These are phyloP conservation scores for Salarias fasciatus DNA, from an alignment of 2,797 vertebrate genomes.

Conservation along the genomic window DNA sequence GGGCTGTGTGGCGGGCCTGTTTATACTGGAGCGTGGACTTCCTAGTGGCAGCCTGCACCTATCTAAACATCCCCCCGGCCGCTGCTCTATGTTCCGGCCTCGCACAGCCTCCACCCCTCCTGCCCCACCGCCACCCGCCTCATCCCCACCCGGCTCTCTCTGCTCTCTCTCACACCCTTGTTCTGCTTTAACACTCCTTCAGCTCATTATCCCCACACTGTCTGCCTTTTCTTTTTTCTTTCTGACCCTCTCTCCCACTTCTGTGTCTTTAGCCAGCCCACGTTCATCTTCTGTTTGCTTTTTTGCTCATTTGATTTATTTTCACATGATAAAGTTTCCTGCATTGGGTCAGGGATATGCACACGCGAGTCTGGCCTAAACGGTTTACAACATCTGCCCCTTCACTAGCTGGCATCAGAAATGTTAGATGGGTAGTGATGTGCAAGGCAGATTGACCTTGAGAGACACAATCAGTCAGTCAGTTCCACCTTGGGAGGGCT, in stretches of 20 bases:
- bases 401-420: too few relatives aligned
- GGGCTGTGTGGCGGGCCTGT: conserved; percentile 87
- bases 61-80: conserved; percentile 88
- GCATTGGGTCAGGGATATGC: too few relatives aligned
- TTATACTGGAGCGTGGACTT: conserved; percentile 89
- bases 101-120: conserved; percentile 44
- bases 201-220: conserved; percentile 25
- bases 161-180: conserved; percentile 67
- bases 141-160: conserved; percentile 50
- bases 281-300: too few relatives aligned
- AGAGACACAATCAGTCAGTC: too few relatives aligned
- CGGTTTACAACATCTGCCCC: too few relatives aligned
- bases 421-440: too few relatives aligned
- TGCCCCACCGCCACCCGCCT: conserved; percentile 35
- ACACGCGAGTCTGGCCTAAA: too few relatives aligned
- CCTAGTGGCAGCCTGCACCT: conserved; percentile 90
- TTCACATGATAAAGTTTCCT: conserved; percentile 15
- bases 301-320: conserved; percentile 14
- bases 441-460: too few relatives aligned
- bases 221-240: conserved; percentile 21
- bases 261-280: conserved; percentile 3
- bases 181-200: conserved; percentile 55
- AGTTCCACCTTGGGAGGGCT: too few relatives aligned
- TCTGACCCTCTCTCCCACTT: conserved; percentile 4
- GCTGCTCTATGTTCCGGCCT: conserved; percentile 83